A percentile compares a stretch with the other conserved stretches of the same genome.
phyloP scores from a whole-genome alignment of 2,113 vertebrate genomes.

The Nothoprocta pentlandii region DNA sequence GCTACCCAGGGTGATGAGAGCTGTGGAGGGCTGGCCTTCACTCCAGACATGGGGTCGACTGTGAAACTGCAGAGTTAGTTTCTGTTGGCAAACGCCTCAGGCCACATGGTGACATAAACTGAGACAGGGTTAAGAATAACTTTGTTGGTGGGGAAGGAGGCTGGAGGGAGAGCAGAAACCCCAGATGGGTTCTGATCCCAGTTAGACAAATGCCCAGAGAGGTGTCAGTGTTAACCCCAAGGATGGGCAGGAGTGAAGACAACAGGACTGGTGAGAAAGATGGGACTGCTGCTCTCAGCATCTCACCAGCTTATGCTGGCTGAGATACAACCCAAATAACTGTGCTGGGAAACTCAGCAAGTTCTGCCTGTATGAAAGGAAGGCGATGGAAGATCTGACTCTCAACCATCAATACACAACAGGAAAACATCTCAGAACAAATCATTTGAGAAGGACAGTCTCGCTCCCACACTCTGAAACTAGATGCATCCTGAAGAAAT shows the following conservation, averaged over 20 bases:
- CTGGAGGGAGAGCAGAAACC: not conserved
- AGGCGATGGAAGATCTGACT: not conserved
- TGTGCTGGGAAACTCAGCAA: not conserved
- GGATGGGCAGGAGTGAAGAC: not conserved
- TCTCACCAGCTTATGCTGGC: accelerated
- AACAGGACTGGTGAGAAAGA: not conserved
- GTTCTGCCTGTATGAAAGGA: not conserved
- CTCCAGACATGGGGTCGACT: not conserved
- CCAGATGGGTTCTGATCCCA: not conserved
- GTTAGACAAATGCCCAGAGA: not conserved
- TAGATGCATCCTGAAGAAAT: not conserved
- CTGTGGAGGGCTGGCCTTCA: not conserved
- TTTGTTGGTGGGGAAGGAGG: not conserved
- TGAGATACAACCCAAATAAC: not conserved
- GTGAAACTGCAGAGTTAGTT: constrained; percentile 18
- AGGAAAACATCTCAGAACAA: not conserved
- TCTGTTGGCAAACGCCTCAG: constrained; percentile 33
- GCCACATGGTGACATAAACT: not conserved
- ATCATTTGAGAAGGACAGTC: not conserved
- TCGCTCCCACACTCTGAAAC: not conserved
- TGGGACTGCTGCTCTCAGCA: not conserved
- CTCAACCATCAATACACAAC: not conserved
- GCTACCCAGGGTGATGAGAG: not conserved
- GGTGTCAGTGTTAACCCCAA: accelerated
- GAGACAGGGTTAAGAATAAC: constrained; percentile 30